These are phyloP conservation scores for Rhabdomys dilectus DNA, from an alignment of 2,113 vertebrate species.

Conservation along the genomic window DNA sequence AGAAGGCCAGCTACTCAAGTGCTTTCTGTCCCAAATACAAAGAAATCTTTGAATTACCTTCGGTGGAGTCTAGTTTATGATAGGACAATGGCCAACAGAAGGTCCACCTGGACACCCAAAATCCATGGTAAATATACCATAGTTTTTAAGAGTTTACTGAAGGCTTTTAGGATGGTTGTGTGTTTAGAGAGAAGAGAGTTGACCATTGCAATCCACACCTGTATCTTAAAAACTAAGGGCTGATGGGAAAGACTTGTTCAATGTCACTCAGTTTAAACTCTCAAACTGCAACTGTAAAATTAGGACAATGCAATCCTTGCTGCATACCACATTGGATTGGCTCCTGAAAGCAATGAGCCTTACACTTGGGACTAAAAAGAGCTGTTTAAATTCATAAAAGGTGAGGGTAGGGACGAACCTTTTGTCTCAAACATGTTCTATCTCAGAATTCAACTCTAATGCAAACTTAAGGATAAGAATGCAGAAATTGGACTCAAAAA, in stretches of 20 bases:
- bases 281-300: background rate
- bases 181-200: background rate
- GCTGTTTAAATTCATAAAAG: constrained; percentile 9
- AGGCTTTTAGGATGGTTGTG: background rate
- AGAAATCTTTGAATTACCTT: background rate
- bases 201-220: background rate
- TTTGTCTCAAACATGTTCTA: constrained; percentile 26
- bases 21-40: background rate
- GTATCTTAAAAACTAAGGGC: background rate
- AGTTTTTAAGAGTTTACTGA: background rate
- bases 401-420: background rate
- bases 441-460: constrained; percentile 56
- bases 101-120: background rate
- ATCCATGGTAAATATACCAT: background rate
- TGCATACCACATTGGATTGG: background rate
- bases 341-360: background rate
- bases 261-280: constrained; percentile 21
- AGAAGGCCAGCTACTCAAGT: background rate
- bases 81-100: background rate
- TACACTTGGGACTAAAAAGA: background rate
- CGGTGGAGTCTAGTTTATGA: background rate
- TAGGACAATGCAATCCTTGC: background rate
- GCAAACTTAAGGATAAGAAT: constrained; percentile 57
- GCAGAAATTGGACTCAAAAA: constrained; percentile 62
- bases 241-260: constrained; percentile 32